These are phyloP conservation scores for Bombus impatiens DNA, from an alignment of 1,140 invertebrate genomes.

Conservation along the genomic window DNA sequence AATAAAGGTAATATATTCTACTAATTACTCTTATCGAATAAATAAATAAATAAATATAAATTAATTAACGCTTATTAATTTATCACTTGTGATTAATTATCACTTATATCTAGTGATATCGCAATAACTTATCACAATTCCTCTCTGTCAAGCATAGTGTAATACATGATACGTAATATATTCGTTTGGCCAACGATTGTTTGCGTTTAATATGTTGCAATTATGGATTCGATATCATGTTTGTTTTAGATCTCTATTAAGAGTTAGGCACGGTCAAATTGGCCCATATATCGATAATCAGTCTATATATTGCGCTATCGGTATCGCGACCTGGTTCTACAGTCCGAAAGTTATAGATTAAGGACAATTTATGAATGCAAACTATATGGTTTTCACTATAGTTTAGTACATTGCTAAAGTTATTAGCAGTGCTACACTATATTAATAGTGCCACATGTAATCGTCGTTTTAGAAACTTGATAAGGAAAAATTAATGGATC, in stretches of 20 bases:
- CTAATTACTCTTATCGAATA: not conserved
- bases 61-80: too few species aligned
- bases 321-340: not conserved
- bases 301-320: not conserved
- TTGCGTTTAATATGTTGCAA: not conserved
- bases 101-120: not conserved
- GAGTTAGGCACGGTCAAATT: not conserved
- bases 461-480: not conserved
- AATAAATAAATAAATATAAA: not conserved
- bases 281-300: not conserved
- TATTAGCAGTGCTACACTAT: not conserved
- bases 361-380: not conserved
- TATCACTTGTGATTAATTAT: too few species aligned
- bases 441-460: not conserved
- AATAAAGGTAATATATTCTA: not conserved
- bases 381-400: not conserved
- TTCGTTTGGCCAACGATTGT: too few species aligned
- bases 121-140: not conserved
- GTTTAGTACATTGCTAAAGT: not conserved
- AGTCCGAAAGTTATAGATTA: slow-evolving; percentile 1
- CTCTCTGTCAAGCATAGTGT: not conserved
- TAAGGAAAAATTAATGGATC: not conserved
- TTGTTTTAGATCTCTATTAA: slow-evolving; percentile 9
- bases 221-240: not conserved
- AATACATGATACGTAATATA: not conserved